Base-by-base conservation (phyloP, 2,113 vertebrate species). In the Etheostoma spectabile region DNA sequence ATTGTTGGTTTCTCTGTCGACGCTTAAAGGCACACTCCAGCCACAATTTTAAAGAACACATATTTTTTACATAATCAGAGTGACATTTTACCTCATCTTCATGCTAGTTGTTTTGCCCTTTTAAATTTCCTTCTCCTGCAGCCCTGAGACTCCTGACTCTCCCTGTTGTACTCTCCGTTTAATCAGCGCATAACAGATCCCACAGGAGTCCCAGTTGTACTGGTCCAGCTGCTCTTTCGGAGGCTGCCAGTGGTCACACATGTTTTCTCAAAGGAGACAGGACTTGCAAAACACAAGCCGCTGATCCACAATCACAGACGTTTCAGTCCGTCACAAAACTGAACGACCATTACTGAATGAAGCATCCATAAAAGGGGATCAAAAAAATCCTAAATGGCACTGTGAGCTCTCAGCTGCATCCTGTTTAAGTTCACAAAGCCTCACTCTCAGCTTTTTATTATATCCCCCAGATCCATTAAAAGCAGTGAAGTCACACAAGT, bases 341-440 rank as follows among this genome's bases (percentile, higher is more conserved):
- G 68, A 68, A 61, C 8, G 24, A n/a, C 62, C 61, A 62, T 57
- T 33, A 72, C 45, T 38, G 19, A 64, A 60, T 59, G 22, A 72
- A 75, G 45, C 64, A 27, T 66, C 68, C 74, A 75, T 71, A 87
- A 77, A 75, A 71, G 3, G 48, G 30, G 66, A 86, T 74, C 30
- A 75, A 61, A 74, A 74, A 77, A 80, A 79, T 79, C 52, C 57
- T 85, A 66, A 88, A 90, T 80, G 88, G 75, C 82, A 67, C 69
- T 59, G 75, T 84, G 80, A 87, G 81, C 75, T 82, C 70, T 95
- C 94, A 95, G 94, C 95, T 95, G 95, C 93, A 93, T 95, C 95
- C 95, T 93, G 93, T 94, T 92, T 82, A 53, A 83, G 87, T 90
- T 93, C 86, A 86, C 79, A 83, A 87, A 84, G 81, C 91, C 85